Percentiles rank a stretch among this genome's conserved stretches.
Conservation (phyloP, 2,797 vertebrate genomes). For the Bovichtus variegatus region DNA sequence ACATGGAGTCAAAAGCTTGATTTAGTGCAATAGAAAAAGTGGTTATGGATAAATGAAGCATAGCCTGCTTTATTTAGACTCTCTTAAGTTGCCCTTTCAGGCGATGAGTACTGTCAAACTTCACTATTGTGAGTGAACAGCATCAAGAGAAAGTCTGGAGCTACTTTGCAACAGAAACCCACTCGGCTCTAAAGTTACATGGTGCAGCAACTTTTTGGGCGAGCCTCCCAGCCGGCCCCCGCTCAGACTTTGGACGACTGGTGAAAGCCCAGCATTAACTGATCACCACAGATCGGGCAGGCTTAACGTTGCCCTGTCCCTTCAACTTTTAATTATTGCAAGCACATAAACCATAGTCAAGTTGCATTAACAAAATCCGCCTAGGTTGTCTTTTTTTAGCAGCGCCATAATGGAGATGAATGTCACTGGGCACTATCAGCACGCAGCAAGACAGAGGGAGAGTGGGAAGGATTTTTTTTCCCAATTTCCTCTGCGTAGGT, state of each 20-base stretch:
- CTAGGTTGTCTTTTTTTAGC: constrained; percentile 66
- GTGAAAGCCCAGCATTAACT: constrained; percentile 64
- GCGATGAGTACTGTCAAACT: constrained; percentile 23
- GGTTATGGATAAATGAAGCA: constrained; percentile 8
- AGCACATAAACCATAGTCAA: constrained; percentile 65
- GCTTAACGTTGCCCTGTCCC: constrained; percentile 43
- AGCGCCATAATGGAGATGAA: constrained; percentile 70
- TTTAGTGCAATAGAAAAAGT: neutral
- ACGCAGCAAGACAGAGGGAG: constrained; percentile 27
- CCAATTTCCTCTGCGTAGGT: constrained; percentile 55
- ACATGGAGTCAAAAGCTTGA: neutral
- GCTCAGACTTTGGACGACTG: constrained; percentile 47
- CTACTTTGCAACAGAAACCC: constrained; percentile 36
- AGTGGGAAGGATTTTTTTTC: constrained; percentile 44
- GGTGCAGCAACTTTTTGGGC: constrained; percentile 34
- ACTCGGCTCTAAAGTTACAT: constrained; percentile 47
- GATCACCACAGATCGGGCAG: constrained; percentile 44
- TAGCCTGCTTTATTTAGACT: constrained; percentile 8
- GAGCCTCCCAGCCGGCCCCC: constrained; percentile 23
- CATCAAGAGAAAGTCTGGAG: constrained; percentile 44
- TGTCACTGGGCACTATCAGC: constrained; percentile 50
- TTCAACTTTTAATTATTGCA: constrained; percentile 68
- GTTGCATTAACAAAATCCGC: constrained; percentile 73
- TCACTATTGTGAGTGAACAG: constrained; percentile 21
- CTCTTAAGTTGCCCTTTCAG: constrained; percentile 14